Evolutionary conservation across 2,888 invertebrate genomes (phyloP).

Genomic region (Apamea anceps): DNA sequence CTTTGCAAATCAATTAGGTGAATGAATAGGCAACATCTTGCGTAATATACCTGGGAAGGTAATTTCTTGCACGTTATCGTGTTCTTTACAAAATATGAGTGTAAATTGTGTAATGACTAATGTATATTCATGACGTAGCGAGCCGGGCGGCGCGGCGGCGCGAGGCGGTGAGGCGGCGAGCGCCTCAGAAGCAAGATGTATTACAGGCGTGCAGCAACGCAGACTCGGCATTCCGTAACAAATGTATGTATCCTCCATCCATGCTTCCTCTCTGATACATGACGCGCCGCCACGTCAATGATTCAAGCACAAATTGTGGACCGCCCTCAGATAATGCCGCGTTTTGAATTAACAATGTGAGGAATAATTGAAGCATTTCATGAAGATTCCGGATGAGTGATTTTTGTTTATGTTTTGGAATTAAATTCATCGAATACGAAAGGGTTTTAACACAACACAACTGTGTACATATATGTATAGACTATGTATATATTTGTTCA

Average conservation of each 20-base stretch:
- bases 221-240: constrained; percentile 61
- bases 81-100: constrained; percentile 69
- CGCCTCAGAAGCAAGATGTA: constrained; percentile 69
- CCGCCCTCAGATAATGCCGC: constrained; percentile 50
- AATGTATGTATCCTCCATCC: constrained; percentile 56
- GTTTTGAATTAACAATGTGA: constrained; percentile 58
- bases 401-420: constrained; percentile 56
- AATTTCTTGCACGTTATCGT: constrained; percentile 65
- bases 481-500: neutral
- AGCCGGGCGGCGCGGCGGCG: constrained; percentile 31
- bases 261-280: constrained; percentile 54
- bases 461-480: neutral
- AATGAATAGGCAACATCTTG: constrained; percentile 55
- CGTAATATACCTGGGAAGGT: constrained; percentile 41
- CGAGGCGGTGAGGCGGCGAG: constrained; percentile 49
- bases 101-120: constrained; percentile 75
- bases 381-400: constrained; percentile 54
- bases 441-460: constrained; percentile 12
- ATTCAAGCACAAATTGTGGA: constrained; percentile 59
- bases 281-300: constrained; percentile 56
- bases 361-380: constrained; percentile 58
- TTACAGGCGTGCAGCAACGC: constrained; percentile 64
- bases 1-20: constrained; percentile 76
- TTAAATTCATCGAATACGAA: constrained; percentile 22
- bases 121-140: constrained; percentile 74